Percentiles rank a stretch among this genome's conserved stretches.
Evolutionary conservation across 2,888 invertebrate species (phyloP).

Genomic region (Steinernema hermaphroditum): DNA sequence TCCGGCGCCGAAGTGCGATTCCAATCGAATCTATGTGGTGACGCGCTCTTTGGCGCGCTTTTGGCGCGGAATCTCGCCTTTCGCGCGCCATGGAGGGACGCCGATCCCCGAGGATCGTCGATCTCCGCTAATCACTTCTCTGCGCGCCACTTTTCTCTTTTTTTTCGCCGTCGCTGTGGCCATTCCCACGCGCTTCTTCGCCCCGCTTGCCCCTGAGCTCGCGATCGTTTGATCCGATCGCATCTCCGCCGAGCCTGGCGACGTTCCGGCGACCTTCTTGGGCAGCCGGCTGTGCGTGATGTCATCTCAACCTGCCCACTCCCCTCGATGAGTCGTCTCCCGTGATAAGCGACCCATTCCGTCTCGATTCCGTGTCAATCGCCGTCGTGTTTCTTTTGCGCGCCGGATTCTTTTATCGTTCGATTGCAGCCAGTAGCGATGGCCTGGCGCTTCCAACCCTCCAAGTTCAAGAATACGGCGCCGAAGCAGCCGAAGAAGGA

Average conservation of each 20-base stretch:
- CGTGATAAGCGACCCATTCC: conserved; percentile 26
- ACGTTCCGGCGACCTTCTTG: not conserved
- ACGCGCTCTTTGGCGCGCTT: too few species aligned
- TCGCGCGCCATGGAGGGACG: too few species aligned
- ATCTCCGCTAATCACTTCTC: not conserved
- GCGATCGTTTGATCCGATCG: not conserved
- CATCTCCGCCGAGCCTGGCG: not conserved
- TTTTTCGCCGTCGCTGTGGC: not conserved
- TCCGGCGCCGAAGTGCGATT: not conserved
- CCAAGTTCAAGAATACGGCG: conserved; percentile 96
- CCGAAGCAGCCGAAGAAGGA: conserved; percentile 93
- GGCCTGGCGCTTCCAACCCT: conserved; percentile 83
- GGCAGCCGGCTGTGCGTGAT: not conserved
- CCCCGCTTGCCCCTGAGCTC: too few species aligned
- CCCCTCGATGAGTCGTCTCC: not conserved
- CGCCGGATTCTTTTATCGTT: not conserved
- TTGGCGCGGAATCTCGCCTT: too few species aligned
- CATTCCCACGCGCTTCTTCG: not conserved
- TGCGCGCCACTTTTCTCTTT: conserved; percentile 14
- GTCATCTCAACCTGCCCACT: not conserved
- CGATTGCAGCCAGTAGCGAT: conserved; percentile 47
- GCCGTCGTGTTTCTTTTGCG: not conserved
- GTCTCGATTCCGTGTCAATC: not conserved
- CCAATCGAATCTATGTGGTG: not conserved
- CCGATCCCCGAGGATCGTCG: too few species aligned